Conservation (phyloP, 2,113 vertebrate species). For the Orycteropus afer region DNA sequence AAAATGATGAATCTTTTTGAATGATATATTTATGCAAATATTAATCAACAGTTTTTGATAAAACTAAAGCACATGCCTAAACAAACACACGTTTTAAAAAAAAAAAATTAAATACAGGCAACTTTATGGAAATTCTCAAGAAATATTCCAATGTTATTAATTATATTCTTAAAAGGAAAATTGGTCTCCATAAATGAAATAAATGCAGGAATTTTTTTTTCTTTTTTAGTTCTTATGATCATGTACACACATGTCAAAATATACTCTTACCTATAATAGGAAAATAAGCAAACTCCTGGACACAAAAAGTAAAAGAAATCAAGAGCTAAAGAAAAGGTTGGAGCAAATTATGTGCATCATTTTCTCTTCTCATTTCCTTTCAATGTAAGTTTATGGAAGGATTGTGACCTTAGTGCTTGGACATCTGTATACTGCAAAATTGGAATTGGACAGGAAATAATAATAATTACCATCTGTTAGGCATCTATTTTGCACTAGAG, state of each 20-base stretch:
- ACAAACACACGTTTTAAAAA: constrained; percentile 63
- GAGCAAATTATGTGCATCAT: not conserved
- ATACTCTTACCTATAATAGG: constrained; percentile 45
- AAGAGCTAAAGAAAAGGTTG: not conserved
- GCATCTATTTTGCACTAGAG: constrained; percentile 38
- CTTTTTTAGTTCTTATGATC: constrained; percentile 51
- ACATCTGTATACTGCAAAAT: not conserved
- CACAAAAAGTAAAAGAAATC: not conserved
- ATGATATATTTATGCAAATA: constrained; percentile 69
- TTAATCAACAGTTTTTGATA: constrained; percentile 76
- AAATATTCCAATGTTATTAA: constrained; percentile 68
- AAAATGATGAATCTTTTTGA: constrained; percentile 52
- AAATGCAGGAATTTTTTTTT: constrained; percentile 24
- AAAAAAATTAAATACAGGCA: constrained; percentile 77
- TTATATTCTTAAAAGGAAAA: constrained; percentile 69
- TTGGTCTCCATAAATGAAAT: constrained; percentile 63
- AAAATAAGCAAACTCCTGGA: constrained; percentile 53
- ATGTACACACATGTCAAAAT: constrained; percentile 63
- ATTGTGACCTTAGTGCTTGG: not conserved
- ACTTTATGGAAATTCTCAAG: constrained; percentile 65
- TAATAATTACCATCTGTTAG: constrained; percentile 23
- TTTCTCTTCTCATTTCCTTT: constrained; percentile 12
- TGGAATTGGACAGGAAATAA: not conserved
- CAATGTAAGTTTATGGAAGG: not conserved
- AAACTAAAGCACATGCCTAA: constrained; percentile 71